Percentiles rank a stretch among this genome's conserved stretches.
Conservation (phyloP, 2,888 invertebrate species). For the Oxycera nigricornis region DNA sequence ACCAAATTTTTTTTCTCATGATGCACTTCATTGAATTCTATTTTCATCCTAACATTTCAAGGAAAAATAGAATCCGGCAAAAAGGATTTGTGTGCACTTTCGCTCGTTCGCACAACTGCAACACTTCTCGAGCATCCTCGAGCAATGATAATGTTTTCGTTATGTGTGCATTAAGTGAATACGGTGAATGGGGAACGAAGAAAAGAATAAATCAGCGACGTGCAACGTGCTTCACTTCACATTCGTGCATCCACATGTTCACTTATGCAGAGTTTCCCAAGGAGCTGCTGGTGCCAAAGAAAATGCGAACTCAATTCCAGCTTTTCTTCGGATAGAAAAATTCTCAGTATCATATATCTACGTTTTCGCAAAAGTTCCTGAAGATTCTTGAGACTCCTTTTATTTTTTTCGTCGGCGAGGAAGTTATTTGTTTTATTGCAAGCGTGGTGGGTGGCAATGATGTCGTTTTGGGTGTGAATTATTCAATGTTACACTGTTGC, state of each 20-base stretch:
- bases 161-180: constrained; percentile 1
- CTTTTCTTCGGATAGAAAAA: not conserved
- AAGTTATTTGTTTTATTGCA: not conserved
- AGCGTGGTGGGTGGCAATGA: not conserved
- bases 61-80: not conserved
- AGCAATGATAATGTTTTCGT: constrained; percentile 10
- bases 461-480: not conserved
- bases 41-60: not conserved
- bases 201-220: constrained; percentile 10
- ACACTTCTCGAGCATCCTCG: not conserved
- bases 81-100: not conserved
- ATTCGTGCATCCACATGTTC: not conserved
- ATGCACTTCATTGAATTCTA: constrained; percentile 16
- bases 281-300: not conserved
- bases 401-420: not conserved
- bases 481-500: not conserved
- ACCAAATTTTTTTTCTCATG: not conserved
- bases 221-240: not conserved
- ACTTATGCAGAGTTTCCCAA: not conserved
- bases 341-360: not conserved
- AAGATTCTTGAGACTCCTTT: not conserved
- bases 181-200: not conserved
- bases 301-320: constrained; percentile 2
- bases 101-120: not conserved
- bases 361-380: not conserved